Conservation (phyloP, 2,797 vertebrate species). For the Hypotaenidia philippensis region DNA sequence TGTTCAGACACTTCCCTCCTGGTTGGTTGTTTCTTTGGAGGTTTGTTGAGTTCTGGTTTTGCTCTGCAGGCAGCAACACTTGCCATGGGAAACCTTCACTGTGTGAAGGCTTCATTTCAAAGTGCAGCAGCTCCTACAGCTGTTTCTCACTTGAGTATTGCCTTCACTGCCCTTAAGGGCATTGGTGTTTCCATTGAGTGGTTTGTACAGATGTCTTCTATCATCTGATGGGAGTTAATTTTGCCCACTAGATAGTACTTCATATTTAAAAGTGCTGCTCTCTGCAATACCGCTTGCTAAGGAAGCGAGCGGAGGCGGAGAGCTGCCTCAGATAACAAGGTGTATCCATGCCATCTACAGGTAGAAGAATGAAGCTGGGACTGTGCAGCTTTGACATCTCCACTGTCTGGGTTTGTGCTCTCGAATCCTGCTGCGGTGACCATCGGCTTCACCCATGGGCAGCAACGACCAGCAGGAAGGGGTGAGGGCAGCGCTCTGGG, state of each 20-base stretch:
- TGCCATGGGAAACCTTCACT: not conserved
- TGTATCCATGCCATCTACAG: constrained; percentile 59
- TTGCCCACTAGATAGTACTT: not conserved
- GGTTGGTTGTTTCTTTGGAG: not conserved
- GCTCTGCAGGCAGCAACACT: not conserved
- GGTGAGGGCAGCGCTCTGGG: rapidly evolving
- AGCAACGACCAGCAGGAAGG: not conserved
- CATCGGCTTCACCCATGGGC: not conserved
- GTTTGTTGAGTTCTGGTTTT: not conserved
- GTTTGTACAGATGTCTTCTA: not conserved
- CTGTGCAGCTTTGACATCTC: not conserved
- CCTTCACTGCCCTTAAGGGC: not conserved
- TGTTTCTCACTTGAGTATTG: not conserved
- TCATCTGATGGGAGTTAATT: not conserved
- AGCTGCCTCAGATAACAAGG: constrained; percentile 25
- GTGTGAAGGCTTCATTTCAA: not conserved
- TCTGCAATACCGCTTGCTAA: not conserved
- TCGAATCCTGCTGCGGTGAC: rapidly evolving
- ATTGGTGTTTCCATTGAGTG: not conserved
- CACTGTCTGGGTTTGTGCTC: not conserved
- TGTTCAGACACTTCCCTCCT: not conserved
- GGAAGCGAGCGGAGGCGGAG: not conserved
- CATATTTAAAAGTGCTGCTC: not conserved
- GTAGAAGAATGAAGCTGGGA: constrained; percentile 33
- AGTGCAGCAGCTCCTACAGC: not conserved